Evolutionary conservation across 37 sponge, comb jelly and placozoan species (phyloP), one percentile per base, ranked within the genome.

Genomic region (Tethya wilhelma): DNA sequence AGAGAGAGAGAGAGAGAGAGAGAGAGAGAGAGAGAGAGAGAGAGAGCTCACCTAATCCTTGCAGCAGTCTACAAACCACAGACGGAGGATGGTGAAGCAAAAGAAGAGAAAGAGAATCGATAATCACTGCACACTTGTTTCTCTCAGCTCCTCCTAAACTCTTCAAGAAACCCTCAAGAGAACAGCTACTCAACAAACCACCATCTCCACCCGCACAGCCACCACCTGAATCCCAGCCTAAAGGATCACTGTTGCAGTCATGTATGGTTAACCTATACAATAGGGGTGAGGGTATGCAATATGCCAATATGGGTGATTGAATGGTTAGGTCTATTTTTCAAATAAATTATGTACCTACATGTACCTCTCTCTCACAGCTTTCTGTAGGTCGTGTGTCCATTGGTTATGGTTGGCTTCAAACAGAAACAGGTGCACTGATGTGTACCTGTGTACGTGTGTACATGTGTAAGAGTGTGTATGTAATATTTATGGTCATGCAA

Each of bases 61-160:
- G 78, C 2, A 80, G 67, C 58, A 65, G 56, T 37, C 71, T 45
- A 37, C 75, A 87, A 9, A 80, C 41, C 1, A 5, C 36, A 1
- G 65, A 5, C 19, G 77, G 32, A 22, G 56, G 0, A 4, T 65
- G 74, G 44, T 67, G 69, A 3, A 39, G 30, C 19, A 87, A 45
- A 8, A 87, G 39, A 1, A 44, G 4, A 4, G 82, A 76, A 4
- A 87, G 59, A 28, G 76, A 87, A 34, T 87, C 88, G 5, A 87
- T 6, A 28, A 87, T 59, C 2, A 87, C 66, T 45, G 79, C 86
- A 11, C 28, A 56, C 23, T 4, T 49, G 3, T 46, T 33, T 23
- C 56, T 33, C 32, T 7, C 7, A 67, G 39, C 38, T 23, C 28
- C 64, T 28, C n/a, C n/a, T 28, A 26, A 19, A 62, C 64, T 28